These are phyloP conservation scores for Ceratosolen solmsi DNA, from an alignment of 1,140 invertebrate species.

Conservation along the genomic window DNA sequence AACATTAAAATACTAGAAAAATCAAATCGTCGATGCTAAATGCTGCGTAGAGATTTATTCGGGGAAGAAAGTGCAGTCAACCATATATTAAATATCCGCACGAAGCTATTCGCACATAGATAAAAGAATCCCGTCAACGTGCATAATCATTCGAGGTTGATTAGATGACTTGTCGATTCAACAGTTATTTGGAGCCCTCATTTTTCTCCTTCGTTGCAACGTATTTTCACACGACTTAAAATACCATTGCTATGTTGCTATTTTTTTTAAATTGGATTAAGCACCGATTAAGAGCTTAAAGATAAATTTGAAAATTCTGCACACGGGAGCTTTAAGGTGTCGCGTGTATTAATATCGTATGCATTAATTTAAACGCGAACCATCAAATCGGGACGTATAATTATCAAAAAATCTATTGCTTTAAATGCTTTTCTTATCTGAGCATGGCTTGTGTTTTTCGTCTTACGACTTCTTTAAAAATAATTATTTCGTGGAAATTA, in stretches of 20 bases:
- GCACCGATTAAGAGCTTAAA: background rate
- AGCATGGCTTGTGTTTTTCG: too few relatives aligned
- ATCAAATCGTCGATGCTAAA: background rate
- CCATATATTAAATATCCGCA: background rate
- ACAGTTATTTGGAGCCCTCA: background rate
- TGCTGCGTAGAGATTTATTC: background rate
- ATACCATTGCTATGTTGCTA: background rate
- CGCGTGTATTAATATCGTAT: background rate
- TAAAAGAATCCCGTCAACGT: background rate
- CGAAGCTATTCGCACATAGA: background rate
- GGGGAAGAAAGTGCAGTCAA: background rate
- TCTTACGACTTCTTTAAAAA: background rate
- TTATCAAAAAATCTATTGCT: background rate
- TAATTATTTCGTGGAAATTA: background rate
- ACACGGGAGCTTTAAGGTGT: background rate
- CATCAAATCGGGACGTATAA: background rate
- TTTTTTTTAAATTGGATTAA: too few relatives aligned
- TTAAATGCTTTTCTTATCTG: background rate
- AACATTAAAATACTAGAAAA: background rate
- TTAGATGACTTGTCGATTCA: conserved; percentile 2
- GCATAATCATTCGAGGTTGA: background rate
- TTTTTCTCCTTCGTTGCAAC: background rate
- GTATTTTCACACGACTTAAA: background rate
- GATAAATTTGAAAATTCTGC: background rate
- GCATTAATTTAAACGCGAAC: background rate